Conservation (phyloP, 2,888 invertebrate genomes). For the Leucophenga maculata region DNA sequence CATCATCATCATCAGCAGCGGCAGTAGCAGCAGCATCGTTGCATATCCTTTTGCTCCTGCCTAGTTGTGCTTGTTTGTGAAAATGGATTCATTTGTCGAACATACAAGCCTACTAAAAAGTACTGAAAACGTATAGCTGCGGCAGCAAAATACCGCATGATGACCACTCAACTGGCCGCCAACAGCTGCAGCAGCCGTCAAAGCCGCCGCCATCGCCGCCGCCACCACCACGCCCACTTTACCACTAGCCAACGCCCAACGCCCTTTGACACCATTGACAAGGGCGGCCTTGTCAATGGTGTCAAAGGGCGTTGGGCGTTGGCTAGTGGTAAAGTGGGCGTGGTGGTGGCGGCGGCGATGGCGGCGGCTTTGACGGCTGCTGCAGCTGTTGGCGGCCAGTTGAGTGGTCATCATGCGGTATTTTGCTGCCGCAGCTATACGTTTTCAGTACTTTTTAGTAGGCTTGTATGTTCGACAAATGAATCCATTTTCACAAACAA, state of each 20-base stretch:
- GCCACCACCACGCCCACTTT: not conserved
- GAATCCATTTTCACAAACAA: conserved; percentile 23
- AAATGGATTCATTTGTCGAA: conserved; percentile 27
- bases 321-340: not conserved
- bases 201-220: too few relatives aligned
- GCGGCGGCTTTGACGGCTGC: too few relatives aligned
- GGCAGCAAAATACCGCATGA: conserved; percentile 7
- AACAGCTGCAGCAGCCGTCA: not conserved
- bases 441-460: not conserved
- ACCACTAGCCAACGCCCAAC: not conserved
- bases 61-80: not conserved
- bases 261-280: conserved; percentile 61
- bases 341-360: too few relatives aligned
- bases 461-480: conserved; percentile 22
- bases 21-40: too few relatives aligned
- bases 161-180: conserved; percentile 14
- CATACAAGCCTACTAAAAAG: conserved; percentile 10
- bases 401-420: conserved; percentile 20
- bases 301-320: conserved; percentile 47
- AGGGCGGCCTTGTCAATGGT: conserved; percentile 66
- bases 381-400: not conserved
- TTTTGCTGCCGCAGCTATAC: not conserved
- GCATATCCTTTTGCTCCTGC: too few relatives aligned
- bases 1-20: not conserved
- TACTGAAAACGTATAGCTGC: too few relatives aligned